A percentile compares a stretch with the other conserved stretches of the same genome.
Conservation (phyloP, 2,797 vertebrate genomes). For the Malacoctenus gilli region DNA sequence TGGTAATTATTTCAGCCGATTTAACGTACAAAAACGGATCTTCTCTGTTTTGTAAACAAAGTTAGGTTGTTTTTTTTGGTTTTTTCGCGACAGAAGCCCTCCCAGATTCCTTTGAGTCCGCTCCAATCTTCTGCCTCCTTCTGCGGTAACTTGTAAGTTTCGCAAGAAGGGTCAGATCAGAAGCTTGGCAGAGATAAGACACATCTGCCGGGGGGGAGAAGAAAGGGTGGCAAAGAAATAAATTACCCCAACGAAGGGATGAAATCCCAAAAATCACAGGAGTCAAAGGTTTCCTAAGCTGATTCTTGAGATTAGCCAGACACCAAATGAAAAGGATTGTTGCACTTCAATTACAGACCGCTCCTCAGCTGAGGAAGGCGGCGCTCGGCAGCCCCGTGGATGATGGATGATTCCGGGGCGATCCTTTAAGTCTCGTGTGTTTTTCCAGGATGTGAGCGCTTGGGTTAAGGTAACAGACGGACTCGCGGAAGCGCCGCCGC, state of each 20-base stretch:
- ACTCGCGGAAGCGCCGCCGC: conserved; percentile 48
- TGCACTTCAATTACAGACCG: conserved; percentile 57
- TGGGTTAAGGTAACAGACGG: conserved; percentile 50
- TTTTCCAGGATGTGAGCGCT: conserved; percentile 64
- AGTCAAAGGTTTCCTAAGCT: conserved; percentile 62
- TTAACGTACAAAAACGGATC: conserved; percentile 1
- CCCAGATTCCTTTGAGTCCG: conserved; percentile 45
- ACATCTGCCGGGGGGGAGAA: conserved; percentile 52
- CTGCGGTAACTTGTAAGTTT: conserved; percentile 64
- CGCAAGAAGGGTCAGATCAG: conserved; percentile 44
- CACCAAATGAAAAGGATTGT: conserved; percentile 48
- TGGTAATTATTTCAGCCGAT: too few relatives aligned
- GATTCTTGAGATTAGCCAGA: conserved; percentile 76
- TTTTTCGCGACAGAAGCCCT: conserved; percentile 38
- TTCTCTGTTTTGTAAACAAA: conserved; percentile 11
- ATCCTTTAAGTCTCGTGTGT: conserved; percentile 65
- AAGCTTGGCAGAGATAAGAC: conserved; percentile 64
- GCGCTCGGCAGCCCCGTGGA: conserved; percentile 52
- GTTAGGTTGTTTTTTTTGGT: conserved; percentile 6
- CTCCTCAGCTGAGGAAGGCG: conserved; percentile 38
- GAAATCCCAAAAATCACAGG: conserved; percentile 57
- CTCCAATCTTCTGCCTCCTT: conserved; percentile 44
- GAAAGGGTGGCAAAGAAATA: conserved; percentile 51
- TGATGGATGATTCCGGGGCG: conserved; percentile 53
- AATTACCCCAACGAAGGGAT: conserved; percentile 59